Evolutionary conservation across 2,113 vertebrate genomes (phyloP).

Genomic region (Rhizomys pruinosus): DNA sequence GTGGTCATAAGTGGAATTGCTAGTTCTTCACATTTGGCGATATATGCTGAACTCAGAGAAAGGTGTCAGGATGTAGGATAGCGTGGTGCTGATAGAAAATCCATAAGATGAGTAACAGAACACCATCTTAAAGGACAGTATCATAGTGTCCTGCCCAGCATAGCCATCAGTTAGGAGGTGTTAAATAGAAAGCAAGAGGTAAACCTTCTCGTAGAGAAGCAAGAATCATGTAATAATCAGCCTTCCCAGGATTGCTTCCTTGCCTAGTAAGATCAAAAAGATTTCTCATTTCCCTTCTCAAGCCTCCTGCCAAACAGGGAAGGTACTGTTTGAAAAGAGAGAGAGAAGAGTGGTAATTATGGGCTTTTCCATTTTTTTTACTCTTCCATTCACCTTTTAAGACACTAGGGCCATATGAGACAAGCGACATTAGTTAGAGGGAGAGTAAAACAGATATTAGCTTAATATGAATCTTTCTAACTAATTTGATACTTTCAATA

Average conservation of each 20-base stretch:
- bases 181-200: neutral
- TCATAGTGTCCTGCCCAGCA: neutral
- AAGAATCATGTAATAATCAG: neutral
- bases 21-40: neutral
- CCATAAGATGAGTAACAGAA: neutral
- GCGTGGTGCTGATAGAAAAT: neutral
- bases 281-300: neutral
- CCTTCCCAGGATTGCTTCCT: accelerated
- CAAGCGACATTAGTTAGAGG: neutral
- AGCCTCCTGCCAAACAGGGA: neutral
- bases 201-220: neutral
- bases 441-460: neutral
- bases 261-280: neutral
- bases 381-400: neutral
- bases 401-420: neutral
- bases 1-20: too few relatives aligned
- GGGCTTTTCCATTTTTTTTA: neutral
- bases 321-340: neutral
- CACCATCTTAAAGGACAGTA: neutral
- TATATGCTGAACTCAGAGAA: neutral
- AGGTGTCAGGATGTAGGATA: neutral
- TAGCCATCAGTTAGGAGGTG: neutral
- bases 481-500: neutral
- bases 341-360: neutral
- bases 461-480: neutral